phyloP scores from a whole-genome alignment of 2,113 vertebrate species.

The Elaphurus davidianus region DNA sequence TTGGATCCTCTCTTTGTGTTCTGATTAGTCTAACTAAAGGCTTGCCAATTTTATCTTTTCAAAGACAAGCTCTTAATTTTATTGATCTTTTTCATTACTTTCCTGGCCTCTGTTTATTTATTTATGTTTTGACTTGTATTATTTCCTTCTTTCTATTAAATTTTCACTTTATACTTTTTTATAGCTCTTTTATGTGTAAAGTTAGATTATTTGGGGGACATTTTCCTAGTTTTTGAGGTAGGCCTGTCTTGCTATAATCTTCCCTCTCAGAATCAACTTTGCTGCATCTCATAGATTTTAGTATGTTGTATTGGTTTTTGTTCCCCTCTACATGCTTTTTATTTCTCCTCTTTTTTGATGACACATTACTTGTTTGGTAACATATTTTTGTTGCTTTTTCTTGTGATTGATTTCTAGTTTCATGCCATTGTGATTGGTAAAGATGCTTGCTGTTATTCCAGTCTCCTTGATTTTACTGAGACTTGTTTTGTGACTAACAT shows the following conservation, averaged over 20 bases:
- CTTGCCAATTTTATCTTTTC: neutral
- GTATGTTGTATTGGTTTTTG: neutral
- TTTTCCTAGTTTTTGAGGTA: neutral
- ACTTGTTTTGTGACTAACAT: neutral
- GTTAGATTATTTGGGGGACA: neutral
- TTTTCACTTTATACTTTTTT: neutral
- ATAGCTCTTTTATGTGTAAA: neutral
- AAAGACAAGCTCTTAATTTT: neutral
- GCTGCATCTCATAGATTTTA: neutral
- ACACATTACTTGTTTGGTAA: neutral
- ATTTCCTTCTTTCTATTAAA: neutral
- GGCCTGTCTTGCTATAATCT: neutral
- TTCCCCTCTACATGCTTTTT: neutral
- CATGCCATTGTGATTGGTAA: neutral
- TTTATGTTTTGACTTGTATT: neutral
- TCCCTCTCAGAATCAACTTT: neutral
- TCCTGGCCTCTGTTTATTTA: neutral
- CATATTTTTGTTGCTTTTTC: neutral
- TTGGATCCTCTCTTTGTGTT: neutral
- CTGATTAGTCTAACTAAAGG: neutral
- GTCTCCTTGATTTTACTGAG: neutral
- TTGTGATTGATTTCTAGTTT: neutral
- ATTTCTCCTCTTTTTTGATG: neutral
- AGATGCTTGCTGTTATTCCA: neutral
- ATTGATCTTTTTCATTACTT: neutral